Conservation (phyloP, 2,113 vertebrate genomes). For the Sinosuthora webbiana region DNA sequence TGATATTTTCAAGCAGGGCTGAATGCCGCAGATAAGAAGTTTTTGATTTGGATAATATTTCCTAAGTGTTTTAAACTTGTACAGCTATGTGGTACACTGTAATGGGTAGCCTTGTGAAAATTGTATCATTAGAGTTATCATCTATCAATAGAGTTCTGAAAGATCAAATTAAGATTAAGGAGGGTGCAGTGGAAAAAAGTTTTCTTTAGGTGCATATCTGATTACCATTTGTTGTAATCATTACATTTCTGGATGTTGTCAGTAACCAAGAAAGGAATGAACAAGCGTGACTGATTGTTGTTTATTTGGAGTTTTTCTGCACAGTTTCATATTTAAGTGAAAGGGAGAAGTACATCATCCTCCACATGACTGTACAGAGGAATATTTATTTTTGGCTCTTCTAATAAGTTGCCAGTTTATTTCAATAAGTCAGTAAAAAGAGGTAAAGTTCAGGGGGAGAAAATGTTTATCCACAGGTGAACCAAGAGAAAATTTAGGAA, state of each 20-base stretch:
- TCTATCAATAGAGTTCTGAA: neutral
- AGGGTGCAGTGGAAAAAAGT: neutral
- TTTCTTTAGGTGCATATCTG: neutral
- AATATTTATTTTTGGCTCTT: neutral
- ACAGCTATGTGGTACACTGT: fast-evolving
- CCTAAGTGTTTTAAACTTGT: neutral
- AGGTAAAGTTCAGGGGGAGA: neutral
- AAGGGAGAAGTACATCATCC: neutral
- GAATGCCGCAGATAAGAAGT: neutral
- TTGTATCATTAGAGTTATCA: neutral
- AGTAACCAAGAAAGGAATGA: neutral
- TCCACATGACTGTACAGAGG: neutral
- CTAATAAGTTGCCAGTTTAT: neutral
- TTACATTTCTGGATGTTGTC: neutral
- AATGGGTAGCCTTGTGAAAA: neutral
- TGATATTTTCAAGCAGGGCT: neutral
- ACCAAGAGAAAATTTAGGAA: neutral
- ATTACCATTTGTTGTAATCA: neutral
- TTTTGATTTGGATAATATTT: neutral
- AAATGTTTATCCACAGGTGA: neutral
- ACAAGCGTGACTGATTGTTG: neutral
- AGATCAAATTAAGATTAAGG: neutral
- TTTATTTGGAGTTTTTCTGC: neutral
- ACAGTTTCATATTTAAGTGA: neutral
- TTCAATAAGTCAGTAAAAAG: neutral